Evolutionary conservation across 2,797 vertebrate species (phyloP).

Genomic region (Eospalax fontanierii): DNA sequence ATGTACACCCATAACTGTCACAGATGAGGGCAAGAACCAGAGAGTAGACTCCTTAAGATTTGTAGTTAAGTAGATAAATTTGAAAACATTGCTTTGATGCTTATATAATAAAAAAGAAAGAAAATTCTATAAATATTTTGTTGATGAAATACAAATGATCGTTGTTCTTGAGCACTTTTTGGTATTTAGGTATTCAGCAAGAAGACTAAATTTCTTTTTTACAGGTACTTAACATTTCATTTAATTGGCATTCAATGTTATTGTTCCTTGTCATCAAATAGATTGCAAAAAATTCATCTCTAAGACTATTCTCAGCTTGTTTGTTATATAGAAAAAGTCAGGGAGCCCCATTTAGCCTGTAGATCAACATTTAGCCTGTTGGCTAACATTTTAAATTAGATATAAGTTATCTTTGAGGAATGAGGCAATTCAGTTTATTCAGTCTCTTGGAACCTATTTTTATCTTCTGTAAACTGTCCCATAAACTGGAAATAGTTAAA

Average conservation of each 20-base stretch:
- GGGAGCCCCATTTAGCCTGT: conserved; percentile 12
- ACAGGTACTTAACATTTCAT: not conserved
- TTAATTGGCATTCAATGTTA: conserved; percentile 27
- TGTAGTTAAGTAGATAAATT: conserved; percentile 13
- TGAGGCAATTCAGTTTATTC: not conserved
- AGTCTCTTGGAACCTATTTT: conserved; percentile 25
- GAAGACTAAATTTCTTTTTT: conserved; percentile 27
- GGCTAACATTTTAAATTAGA: conserved; percentile 16
- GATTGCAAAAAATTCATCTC: not conserved
- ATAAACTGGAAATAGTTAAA: not conserved
- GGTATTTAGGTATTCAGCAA: not conserved
- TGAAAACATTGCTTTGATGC: not conserved
- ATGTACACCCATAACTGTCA: not conserved
- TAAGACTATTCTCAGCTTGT: conserved; percentile 16
- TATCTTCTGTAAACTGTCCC: not conserved
- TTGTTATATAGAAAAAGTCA: not conserved
- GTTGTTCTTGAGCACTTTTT: conserved; percentile 16
- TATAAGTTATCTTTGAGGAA: not conserved
- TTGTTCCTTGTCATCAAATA: conserved; percentile 16
- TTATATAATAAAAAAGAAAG: conserved; percentile 37
- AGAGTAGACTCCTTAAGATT: not conserved
- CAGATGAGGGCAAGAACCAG: not conserved
- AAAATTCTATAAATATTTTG: conserved; percentile 21
- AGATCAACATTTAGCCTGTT: not conserved
- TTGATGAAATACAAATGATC: conserved; percentile 28